These are phyloP conservation scores for Triplophysa rosa DNA, from an alignment of 2,113 vertebrate species.

Conservation along the genomic window DNA sequence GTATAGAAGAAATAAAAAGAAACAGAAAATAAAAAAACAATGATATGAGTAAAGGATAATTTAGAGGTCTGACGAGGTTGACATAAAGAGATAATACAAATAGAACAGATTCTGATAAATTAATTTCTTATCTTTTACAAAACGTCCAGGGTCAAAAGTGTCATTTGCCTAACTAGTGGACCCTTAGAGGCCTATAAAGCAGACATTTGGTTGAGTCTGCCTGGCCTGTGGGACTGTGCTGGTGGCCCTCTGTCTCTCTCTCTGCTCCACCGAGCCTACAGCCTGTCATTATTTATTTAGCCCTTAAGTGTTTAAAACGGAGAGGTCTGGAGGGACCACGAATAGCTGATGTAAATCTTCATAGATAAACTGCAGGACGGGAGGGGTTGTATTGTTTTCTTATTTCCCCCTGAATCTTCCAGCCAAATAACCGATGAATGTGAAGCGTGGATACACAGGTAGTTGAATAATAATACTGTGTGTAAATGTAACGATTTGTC, in stretches of 20 bases:
- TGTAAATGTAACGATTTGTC: conserved; percentile 8
- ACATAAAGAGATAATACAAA: conserved; percentile 26
- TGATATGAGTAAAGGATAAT: no score
- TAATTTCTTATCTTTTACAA: conserved; percentile 45
- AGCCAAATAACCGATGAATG: not conserved
- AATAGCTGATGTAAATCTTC: conserved; percentile 72
- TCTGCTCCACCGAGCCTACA: conserved; percentile 62
- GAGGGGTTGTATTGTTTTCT: conserved; percentile 9
- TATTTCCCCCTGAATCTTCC: conserved; percentile 20
- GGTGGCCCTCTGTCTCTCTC: conserved; percentile 59
- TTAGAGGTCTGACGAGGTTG: not conserved
- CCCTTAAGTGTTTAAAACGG: conserved; percentile 84
- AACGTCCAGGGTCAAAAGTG: conserved; percentile 75
- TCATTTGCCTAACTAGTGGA: conserved; percentile 84
- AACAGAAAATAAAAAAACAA: not conserved
- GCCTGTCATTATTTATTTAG: conserved; percentile 89
- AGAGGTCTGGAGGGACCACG: conserved; percentile 72
- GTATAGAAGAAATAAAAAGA: not conserved
- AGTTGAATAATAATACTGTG: not conserved
- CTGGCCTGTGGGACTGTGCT: conserved; percentile 80
- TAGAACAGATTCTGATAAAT: conserved; percentile 4
- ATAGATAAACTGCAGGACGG: conserved; percentile 51
- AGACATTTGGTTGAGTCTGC: conserved; percentile 82
- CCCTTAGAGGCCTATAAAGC: conserved; percentile 88
- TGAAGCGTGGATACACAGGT: not conserved